Percentiles rank a stretch among this genome's conserved stretches.
Conservation (phyloP, 2,888 invertebrate species). For the Drosophila melanosoma region DNA sequence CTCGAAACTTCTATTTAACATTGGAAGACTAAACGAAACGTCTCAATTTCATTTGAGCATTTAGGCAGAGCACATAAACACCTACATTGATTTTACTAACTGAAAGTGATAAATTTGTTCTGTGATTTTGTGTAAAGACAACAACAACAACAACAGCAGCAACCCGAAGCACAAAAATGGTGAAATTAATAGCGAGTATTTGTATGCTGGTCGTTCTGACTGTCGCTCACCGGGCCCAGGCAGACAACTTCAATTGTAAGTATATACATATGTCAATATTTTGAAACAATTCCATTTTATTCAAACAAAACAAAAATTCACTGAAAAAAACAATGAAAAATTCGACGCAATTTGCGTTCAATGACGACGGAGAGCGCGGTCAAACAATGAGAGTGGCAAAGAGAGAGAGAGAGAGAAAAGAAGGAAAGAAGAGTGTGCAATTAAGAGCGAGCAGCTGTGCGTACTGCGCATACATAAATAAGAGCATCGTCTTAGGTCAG, state of each 20-base stretch:
- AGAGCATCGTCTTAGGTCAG: slow-evolving; percentile 37
- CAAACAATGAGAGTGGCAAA: slow-evolving; percentile 43
- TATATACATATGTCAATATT: slow-evolving; percentile 69
- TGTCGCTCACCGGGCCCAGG: slow-evolving; percentile 83
- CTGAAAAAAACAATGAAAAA: slow-evolving; percentile 51
- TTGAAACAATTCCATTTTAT: not conserved
- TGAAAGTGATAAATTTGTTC: slow-evolving; percentile 71
- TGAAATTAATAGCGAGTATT: slow-evolving; percentile 87
- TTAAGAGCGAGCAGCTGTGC: slow-evolving; percentile 26
- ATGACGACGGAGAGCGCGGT: slow-evolving; percentile 23
- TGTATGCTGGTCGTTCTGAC: slow-evolving; percentile 82
- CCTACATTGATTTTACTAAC: slow-evolving; percentile 51
- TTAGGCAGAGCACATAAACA: slow-evolving; percentile 64
- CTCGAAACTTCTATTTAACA: slow-evolving; percentile 74
- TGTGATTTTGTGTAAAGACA: slow-evolving; percentile 81
- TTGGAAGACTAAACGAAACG: slow-evolving; percentile 62
- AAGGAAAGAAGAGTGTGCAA: slow-evolving; percentile 3
- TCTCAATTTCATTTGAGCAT: slow-evolving; percentile 82
- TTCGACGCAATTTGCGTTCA: slow-evolving; percentile 69
- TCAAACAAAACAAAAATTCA: slow-evolving; percentile 44
- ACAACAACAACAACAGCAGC: slow-evolving; percentile 52
- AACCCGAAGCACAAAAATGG: slow-evolving; percentile 77
- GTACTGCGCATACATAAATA: slow-evolving; percentile 46
- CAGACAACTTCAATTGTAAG: slow-evolving; percentile 89
- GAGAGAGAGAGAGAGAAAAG: slow-evolving; percentile 18